These are phyloP conservation scores for Aurelia aurita DNA, from an alignment of 30 jellyfish, hydroid and myxozoan genomes.

Conservation along the genomic window DNA sequence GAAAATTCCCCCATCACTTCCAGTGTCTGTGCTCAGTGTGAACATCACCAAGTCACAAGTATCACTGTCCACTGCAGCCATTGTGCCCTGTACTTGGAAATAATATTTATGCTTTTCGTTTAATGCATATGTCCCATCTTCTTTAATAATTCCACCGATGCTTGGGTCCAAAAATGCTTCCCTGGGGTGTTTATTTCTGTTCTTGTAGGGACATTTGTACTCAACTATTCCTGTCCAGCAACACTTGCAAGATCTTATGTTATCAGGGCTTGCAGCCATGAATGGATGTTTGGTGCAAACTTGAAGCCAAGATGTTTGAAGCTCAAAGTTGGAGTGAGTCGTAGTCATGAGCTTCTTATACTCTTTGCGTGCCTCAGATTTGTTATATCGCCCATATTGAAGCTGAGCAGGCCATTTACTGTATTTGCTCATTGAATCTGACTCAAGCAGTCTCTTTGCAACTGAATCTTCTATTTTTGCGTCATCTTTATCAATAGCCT, in stretches of 20 bases:
- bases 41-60: conserved; percentile 41
- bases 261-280: conserved; percentile 71
- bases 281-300: conserved; percentile 52
- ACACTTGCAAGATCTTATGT: conserved; percentile 51
- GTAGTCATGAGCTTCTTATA: conserved; percentile 59
- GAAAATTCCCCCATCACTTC: conserved; percentile 42
- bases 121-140: conserved; percentile 38
- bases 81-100: conserved; percentile 58
- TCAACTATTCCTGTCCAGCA: conserved; percentile 48
- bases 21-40: conserved; percentile 30
- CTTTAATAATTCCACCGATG: conserved; percentile 30
- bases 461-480: conserved; percentile 49
- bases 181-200: conserved; percentile 48
- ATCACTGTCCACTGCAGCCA: conserved; percentile 45
- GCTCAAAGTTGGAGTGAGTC: conserved; percentile 48
- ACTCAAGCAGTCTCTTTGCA: conserved; percentile 63
- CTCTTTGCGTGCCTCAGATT: conserved; percentile 49
- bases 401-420: conserved; percentile 58
- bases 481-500: conserved; percentile 42
- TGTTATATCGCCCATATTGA: conserved; percentile 47
- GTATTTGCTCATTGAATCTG: conserved; percentile 55
- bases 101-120: conserved; percentile 39
- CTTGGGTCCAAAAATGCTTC: conserved; percentile 49
- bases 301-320: conserved; percentile 49
- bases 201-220: conserved; percentile 50